Percentiles rank a stretch among this genome's conserved stretches.
Conservation (phyloP, 2,888 invertebrate genomes). For the Agapetus fuscipes region DNA sequence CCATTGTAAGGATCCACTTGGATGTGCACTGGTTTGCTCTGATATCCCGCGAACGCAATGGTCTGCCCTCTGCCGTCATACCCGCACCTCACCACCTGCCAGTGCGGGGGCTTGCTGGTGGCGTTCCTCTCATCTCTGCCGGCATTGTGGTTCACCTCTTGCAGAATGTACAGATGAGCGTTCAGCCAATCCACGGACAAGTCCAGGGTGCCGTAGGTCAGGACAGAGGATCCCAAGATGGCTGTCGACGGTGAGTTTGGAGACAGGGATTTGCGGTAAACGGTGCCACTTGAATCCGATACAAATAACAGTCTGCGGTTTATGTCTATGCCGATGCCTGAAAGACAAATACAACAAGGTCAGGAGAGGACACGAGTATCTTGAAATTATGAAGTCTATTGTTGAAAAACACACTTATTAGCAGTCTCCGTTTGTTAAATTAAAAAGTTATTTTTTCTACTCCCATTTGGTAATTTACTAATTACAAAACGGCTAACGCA, state of each 20-base stretch:
- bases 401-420: no score
- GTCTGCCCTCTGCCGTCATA: slow-evolving; percentile 62
- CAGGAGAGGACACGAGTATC: no score
- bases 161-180: slow-evolving; percentile 71
- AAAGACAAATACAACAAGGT: no score
- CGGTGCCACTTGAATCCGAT: slow-evolving; percentile 60
- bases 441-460: no score
- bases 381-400: no score
- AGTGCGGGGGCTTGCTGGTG: slow-evolving; percentile 37
- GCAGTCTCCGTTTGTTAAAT: no score
- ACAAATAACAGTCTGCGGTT: slow-evolving; percentile 63
- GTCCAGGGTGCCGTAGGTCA: slow-evolving; percentile 56
- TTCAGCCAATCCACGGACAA: slow-evolving; percentile 86
- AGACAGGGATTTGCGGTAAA: slow-evolving; percentile 46
- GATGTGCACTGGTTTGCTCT: slow-evolving; percentile 63
- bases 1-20: slow-evolving; percentile 92
- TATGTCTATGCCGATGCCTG: slow-evolving; percentile 73
- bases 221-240: slow-evolving; percentile 50
- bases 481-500: no score
- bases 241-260: slow-evolving; percentile 28
- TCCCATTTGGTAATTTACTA: no score
- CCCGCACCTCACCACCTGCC: slow-evolving; percentile 69
- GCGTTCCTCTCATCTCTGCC: slow-evolving; percentile 28
- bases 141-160: slow-evolving; percentile 51
- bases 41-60: slow-evolving; percentile 61